Conservation (phyloP, 2,113 vertebrate species). For the Pygoscelis adeliae region DNA sequence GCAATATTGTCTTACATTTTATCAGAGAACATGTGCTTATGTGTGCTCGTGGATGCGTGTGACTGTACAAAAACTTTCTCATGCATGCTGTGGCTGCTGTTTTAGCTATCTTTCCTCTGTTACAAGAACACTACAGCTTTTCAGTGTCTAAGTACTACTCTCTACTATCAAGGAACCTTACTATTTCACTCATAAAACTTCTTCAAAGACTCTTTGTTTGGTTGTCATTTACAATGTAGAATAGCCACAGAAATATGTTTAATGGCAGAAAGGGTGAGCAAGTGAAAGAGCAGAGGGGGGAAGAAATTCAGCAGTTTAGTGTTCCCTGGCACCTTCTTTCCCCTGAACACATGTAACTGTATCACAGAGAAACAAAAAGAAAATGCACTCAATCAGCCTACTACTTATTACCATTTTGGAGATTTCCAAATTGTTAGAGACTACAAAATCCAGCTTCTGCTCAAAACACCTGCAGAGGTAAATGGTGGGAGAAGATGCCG, state of each 20-base stretch:
- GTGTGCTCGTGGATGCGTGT: background rate
- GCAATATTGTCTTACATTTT: background rate
- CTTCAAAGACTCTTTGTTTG: background rate
- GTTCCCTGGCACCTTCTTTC: background rate
- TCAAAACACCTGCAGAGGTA: background rate
- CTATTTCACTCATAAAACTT: background rate
- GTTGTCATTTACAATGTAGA: background rate
- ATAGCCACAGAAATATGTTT: background rate
- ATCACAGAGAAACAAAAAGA: background rate
- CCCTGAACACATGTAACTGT: background rate
- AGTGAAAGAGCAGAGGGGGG: background rate
- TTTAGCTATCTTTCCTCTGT: background rate
- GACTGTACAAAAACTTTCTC: background rate
- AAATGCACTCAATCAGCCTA: background rate
- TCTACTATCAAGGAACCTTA: background rate
- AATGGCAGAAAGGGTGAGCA: background rate
- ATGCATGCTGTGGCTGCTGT: rapidly evolving
- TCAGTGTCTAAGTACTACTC: background rate
- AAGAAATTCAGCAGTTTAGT: background rate
- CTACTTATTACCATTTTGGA: background rate
- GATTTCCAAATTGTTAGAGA: background rate
- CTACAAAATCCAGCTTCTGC: background rate
- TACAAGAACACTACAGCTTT: background rate
- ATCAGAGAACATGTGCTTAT: background rate
- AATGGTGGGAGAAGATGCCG: background rate